These are phyloP conservation scores for Syrrhaptes paradoxus DNA, from an alignment of 2,113 vertebrate genomes.

Conservation along the genomic window DNA sequence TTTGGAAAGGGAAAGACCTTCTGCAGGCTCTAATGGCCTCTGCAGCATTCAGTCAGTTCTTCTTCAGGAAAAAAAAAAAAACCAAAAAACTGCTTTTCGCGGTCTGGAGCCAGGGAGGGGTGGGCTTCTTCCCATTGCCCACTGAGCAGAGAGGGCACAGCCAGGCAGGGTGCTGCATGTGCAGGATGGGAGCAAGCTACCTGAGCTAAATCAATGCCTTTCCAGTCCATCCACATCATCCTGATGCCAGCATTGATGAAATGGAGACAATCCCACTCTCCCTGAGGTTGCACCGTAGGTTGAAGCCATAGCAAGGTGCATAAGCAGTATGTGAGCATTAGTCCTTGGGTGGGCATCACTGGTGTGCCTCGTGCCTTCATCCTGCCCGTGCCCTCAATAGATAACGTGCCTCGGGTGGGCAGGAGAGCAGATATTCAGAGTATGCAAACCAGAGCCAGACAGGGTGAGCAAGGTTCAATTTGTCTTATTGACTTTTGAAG, in stretches of 20 bases:
- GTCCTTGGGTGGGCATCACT: neutral
- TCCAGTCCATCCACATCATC: neutral
- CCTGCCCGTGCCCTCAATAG: neutral
- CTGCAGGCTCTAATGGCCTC: neutral
- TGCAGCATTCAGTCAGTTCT: neutral
- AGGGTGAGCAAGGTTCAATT: neutral
- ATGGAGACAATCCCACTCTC: neutral
- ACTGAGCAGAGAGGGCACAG: neutral
- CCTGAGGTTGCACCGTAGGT: rapidly evolving
- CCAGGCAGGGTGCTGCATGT: neutral
- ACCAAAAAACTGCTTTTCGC: neutral
- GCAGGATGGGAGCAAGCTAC: neutral
- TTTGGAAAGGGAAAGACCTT: neutral
- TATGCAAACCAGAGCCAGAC: neutral
- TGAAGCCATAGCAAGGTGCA: neutral
- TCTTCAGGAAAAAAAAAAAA: neutral
- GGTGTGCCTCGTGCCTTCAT: neutral
- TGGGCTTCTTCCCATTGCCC: neutral
- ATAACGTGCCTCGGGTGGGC: neutral
- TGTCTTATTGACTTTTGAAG: neutral
- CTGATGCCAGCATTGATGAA: neutral
- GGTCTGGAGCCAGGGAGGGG: rapidly evolving
- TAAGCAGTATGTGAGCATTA: neutral
- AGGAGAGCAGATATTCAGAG: neutral
- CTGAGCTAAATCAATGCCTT: neutral